These are phyloP conservation scores for Mactromeris polynyma DNA, from an alignment of 2,888 invertebrate genomes.

Conservation along the genomic window DNA sequence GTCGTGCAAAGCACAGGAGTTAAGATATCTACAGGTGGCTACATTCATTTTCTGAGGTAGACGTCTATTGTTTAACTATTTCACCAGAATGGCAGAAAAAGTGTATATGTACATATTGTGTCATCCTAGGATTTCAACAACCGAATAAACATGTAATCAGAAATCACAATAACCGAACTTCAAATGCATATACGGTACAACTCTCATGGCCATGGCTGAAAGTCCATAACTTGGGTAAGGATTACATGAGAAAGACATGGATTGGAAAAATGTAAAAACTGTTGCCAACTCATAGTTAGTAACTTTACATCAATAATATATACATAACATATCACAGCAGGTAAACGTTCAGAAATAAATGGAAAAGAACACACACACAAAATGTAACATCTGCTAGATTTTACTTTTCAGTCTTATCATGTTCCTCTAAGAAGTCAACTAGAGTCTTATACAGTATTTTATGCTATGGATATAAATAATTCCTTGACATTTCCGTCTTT, in stretches of 20 bases:
- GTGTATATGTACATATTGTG: constrained; percentile 42
- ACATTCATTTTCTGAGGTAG: constrained; percentile 41
- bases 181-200: constrained; percentile 16
- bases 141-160: constrained; percentile 10
- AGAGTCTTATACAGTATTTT: not conserved
- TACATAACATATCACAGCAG: constrained; percentile 67
- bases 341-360: constrained; percentile 52
- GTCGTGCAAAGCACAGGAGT: not conserved
- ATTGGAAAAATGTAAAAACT: constrained; percentile 61
- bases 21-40: constrained; percentile 14
- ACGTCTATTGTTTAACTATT: constrained; percentile 34
- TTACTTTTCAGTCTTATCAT: not conserved
- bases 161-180: constrained; percentile 16
- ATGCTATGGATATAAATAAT: not conserved
- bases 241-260: constrained; percentile 63
- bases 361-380: constrained; percentile 55
- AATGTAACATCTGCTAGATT: constrained; percentile 28
- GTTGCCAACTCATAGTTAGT: constrained; percentile 43
- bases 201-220: constrained; percentile 30
- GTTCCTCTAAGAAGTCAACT: not conserved
- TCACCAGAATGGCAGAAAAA: constrained; percentile 32
- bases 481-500: not conserved
- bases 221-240: constrained; percentile 55
- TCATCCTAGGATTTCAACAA: constrained; percentile 28
- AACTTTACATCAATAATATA: constrained; percentile 55